Percentiles rank a stretch among this genome's conserved stretches.
Evolutionary conservation across 92 coral and sea anemone genomes (phyloP).

Genomic region (Desmophyllum pertusum): DNA sequence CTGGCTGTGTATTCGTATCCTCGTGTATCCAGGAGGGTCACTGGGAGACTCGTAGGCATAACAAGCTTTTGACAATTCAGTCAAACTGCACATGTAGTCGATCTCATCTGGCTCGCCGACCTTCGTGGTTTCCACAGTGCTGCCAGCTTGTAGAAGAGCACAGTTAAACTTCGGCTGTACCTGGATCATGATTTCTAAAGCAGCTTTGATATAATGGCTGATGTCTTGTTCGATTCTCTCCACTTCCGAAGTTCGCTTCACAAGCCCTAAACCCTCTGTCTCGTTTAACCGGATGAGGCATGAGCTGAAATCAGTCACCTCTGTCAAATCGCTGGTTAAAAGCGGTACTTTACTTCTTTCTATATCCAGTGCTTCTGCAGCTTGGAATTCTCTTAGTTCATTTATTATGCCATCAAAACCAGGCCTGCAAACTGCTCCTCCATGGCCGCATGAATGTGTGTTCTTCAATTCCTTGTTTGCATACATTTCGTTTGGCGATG

Average conservation of each 20-base stretch:
- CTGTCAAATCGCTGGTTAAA: neutral
- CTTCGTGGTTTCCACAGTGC: conserved; percentile 55
- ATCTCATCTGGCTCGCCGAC: conserved; percentile 57
- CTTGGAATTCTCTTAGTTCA: neutral
- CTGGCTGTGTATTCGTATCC: conserved; percentile 18
- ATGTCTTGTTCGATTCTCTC: conserved; percentile 45
- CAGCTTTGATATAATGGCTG: conserved; percentile 35
- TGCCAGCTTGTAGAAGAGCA: conserved; percentile 41
- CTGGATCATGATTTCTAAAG: conserved; percentile 26
- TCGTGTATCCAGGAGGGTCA: conserved; percentile 50
- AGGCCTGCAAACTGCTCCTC: neutral
- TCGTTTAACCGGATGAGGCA: conserved; percentile 29
- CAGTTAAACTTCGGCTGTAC: conserved; percentile 24
- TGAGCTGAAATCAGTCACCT: conserved; percentile 13
- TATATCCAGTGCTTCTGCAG: neutral
- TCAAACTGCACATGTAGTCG: conserved; percentile 49
- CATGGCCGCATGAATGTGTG: neutral
- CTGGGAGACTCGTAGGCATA: neutral
- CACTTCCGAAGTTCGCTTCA: conserved; percentile 41
- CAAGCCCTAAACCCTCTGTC: conserved; percentile 46
- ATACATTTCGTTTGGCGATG: neutral
- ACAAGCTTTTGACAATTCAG: conserved; percentile 33
- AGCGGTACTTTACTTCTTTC: neutral
- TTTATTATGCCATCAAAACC: neutral
- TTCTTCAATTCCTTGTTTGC: neutral